Base-by-base conservation (phyloP, 2,888 invertebrate genomes). In the Metacarcinus magister region DNA sequence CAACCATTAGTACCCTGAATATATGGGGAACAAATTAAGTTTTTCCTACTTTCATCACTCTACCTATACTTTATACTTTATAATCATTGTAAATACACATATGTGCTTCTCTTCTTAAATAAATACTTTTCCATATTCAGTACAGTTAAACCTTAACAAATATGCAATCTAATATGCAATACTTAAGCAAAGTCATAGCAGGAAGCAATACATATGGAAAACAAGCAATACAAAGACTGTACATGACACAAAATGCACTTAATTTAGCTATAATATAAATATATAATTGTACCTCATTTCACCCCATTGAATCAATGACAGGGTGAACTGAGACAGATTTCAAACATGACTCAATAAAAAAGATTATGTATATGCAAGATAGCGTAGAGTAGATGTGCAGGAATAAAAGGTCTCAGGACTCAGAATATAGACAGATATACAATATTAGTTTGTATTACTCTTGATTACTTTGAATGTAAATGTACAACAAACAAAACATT, bases 271-370 rank as follows among this genome's bases (percentile, higher is more conserved):
- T 19, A 23, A 90, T 90, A 90, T 90, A 90, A 43, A 90, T 60
- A 93, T 60, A 93, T 60, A 93, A 32, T 48, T 48, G 48, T 60
- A 93, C 19, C 60, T 60, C 23, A 60, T 19, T 60, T 60, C 60
- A 60, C 60, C 60, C 60, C 16, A 60, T 19, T 23, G n/a, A 60
- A 60, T 23, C 60, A 19, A 23, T 60, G 16, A 16, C 19, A 60
- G 60, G 60, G 23, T 60, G 60, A 60, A 60, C 19, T 60, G 60
- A 60, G 23, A 60, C 60, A 60, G 23, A 2, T 23, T 60, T 60
- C 19, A 60, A 60, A 60, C 19, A 19, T 60, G 60, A 60, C 16
- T 60, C 60, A 60, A 0, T 60, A 16, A 60, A 19, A 19, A 16
- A n/a, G 19, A 60, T 60, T 16, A 60, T 60, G 60, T 60, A 60